Evolutionary conservation across 2,113 vertebrate genomes (phyloP).

Genomic region (Centrocercus urophasianus): DNA sequence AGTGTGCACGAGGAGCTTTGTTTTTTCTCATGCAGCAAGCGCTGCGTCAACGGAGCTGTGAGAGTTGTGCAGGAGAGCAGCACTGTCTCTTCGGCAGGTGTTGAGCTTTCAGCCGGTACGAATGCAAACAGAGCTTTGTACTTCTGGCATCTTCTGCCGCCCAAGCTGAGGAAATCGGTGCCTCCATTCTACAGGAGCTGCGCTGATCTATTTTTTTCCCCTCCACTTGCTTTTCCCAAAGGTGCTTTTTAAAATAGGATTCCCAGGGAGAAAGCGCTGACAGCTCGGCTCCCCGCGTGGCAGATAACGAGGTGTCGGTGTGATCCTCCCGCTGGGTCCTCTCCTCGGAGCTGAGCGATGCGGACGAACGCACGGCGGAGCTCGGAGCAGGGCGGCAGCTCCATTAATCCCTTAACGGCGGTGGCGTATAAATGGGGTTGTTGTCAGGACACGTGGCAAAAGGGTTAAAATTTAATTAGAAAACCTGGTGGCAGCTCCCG

Average conservation of each 20-base stretch:
- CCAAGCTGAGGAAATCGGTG: neutral
- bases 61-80: neutral
- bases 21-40: neutral
- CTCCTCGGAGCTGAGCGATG: neutral
- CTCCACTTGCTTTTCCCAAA: neutral
- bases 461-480: slow-evolving; percentile 72
- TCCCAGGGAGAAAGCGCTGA: neutral
- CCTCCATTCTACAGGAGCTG: neutral
- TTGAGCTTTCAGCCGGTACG: accelerated
- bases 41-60: neutral
- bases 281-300: neutral
- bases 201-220: neutral
- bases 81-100: neutral
- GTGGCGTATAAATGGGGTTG: accelerated
- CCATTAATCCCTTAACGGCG: neutral
- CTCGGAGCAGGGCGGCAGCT: neutral
- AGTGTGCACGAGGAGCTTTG: neutral
- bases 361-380: neutral
- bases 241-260: neutral
- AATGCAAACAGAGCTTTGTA: neutral
- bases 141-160: accelerated
- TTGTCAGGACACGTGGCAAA: slow-evolving; percentile 38
- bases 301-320: slow-evolving; percentile 1
- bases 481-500: slow-evolving; percentile 54
- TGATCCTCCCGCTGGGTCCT: neutral